Evolutionary conservation across 2,888 invertebrate species (phyloP), one percentile per base, ranked within the genome.

Genomic region (Cosmorhoe ocellata): DNA sequence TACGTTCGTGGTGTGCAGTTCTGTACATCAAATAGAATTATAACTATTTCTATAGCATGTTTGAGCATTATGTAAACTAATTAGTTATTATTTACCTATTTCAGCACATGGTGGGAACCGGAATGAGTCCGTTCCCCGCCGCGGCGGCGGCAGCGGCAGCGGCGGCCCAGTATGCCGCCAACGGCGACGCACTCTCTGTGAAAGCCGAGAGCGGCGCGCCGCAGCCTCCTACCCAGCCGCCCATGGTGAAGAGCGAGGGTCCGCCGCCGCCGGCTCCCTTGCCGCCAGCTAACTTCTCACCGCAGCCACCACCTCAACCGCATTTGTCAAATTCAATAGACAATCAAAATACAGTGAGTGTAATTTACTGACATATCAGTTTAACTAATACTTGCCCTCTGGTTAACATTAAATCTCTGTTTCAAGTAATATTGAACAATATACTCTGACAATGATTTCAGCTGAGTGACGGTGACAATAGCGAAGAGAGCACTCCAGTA

Each of bases 81-180:
- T 1, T n/a, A 9, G 26, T 13, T 18, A 32, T 42, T 27, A 12
- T 42, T 22, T 34, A 50, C 71, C 71, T 71, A 75, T 65, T 94
- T 94, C 94, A 97, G 97, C 97, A 97, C 93, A 96, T 97, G 96
- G 97, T 97, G 91, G 96, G 97, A 92, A 95, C 96, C 91, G 96
- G 96, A 81, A 95, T 96, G 88, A 91, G 91, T 91, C 94, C 93
- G 87, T 94, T 93, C 84, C 92, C 92, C 67, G 92, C 92, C 83
- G 93, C 92, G 81, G 91, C 92, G 74, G 91, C 92, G 72, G 92
- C 92, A 67, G 91, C 92, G 71, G 92, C 92, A 52, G 92, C 92
- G 64, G 92, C 92, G 61, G 92, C 92, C 45, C 91, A 92, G 78
- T 91, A 80, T 74, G 92, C 80, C 67, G 92, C 88, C 73, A 86